Conservation (phyloP, 1,140 invertebrate genomes). For the Lordiphosa mommai region DNA sequence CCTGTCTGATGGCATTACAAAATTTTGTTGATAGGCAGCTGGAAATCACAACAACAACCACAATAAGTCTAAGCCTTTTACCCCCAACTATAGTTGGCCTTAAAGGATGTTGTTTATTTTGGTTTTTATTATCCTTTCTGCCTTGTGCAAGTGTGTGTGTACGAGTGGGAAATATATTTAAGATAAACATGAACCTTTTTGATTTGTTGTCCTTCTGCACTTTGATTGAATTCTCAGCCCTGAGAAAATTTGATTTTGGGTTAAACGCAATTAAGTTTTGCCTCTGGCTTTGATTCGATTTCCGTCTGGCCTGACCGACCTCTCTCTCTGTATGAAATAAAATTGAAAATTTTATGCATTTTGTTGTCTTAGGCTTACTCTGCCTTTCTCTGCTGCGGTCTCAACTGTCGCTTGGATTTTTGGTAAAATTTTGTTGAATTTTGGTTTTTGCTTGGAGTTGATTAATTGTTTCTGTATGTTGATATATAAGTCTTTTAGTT, state of each 20-base stretch:
- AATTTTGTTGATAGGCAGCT: constrained; percentile 37
- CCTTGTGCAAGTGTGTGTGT: constrained; percentile 29
- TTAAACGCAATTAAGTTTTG: constrained; percentile 76
- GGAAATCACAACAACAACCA: constrained; percentile 59
- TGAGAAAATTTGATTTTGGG: constrained; percentile 66
- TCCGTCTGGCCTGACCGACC: constrained; percentile 12
- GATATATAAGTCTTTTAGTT: constrained; percentile 3
- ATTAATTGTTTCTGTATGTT: constrained; percentile 50
- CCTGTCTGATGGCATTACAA: constrained; percentile 58
- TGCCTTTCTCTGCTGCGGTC: constrained; percentile 18
- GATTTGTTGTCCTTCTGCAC: constrained; percentile 59
- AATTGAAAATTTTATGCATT: constrained; percentile 67
- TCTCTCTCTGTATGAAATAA: constrained; percentile 41
- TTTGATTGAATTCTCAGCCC: constrained; percentile 60
- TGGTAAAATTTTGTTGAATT: constrained; percentile 50
- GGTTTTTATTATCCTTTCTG: constrained; percentile 66
- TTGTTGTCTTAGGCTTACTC: constrained; percentile 31
- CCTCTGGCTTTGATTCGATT: constrained; percentile 60
- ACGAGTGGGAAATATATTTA: constrained; percentile 47
- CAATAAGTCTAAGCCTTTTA: constrained; percentile 64
- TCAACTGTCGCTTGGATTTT: constrained; percentile 58
- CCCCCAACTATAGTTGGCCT: constrained; percentile 23
- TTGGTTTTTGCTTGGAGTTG: constrained; percentile 46
- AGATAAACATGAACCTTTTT: constrained; percentile 65
- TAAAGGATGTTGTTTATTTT: constrained; percentile 67